These are phyloP conservation scores for Podarcis muralis DNA, from an alignment of 2,113 vertebrate species.

Conservation along the genomic window DNA sequence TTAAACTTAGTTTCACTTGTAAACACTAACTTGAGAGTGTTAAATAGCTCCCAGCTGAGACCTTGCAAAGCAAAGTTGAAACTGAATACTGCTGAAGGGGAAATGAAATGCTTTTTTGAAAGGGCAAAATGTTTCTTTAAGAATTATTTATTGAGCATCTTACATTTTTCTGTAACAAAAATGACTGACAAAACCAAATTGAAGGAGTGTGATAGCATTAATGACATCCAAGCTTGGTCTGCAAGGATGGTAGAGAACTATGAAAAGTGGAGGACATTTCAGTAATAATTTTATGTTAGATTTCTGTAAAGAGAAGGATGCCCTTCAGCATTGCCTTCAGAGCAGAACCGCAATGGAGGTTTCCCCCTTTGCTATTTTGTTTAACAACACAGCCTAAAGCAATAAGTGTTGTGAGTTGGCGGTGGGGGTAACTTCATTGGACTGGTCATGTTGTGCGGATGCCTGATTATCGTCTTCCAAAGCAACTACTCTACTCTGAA, in stretches of 20 bases:
- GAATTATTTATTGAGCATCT: slow-evolving; percentile 1
- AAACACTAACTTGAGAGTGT: slow-evolving; percentile 45
- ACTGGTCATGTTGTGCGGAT: too few species aligned
- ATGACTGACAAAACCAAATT: not conserved
- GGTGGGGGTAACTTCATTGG: too few species aligned
- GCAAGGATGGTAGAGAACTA: not conserved
- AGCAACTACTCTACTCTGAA: too few species aligned
- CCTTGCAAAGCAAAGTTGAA: slow-evolving; percentile 2
- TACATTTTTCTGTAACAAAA: slow-evolving; percentile 21
- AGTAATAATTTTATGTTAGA: not conserved
- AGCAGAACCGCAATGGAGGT: too few species aligned
- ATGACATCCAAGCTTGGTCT: not conserved
- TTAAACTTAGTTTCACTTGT: not conserved
- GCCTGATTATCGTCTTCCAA: too few species aligned
- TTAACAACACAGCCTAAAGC: too few species aligned
- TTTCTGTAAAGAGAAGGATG: slow-evolving; percentile 3
- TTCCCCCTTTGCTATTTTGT: too few species aligned
- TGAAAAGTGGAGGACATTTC: not conserved
- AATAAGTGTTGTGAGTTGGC: too few species aligned
- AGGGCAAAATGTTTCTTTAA: not conserved
- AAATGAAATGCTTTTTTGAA: slow-evolving; percentile 5
- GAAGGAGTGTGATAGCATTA: not conserved
- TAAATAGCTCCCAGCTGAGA: slow-evolving; percentile 15
- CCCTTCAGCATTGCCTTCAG: not conserved
- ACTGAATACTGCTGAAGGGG: slow-evolving; percentile 18